Percentiles rank a stretch among this genome's conserved stretches.
phyloP scores from a whole-genome alignment of 1,140 invertebrate genomes.

The Aphelenchoides besseyi region DNA sequence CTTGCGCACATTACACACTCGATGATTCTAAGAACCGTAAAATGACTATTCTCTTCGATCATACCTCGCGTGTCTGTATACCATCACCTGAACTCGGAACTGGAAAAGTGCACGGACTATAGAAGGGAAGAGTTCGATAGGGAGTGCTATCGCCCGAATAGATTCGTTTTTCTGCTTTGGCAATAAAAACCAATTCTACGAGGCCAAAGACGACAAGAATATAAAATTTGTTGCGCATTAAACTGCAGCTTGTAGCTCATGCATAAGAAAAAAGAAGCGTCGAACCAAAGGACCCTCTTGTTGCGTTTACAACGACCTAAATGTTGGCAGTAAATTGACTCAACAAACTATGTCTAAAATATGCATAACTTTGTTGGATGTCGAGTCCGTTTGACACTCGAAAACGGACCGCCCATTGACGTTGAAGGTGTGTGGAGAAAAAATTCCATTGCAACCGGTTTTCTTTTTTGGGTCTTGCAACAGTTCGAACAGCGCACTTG shows the following conservation, averaged over 20 bases:
- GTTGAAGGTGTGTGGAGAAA: no score
- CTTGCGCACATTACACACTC: background rate
- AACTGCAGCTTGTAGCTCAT: no score
- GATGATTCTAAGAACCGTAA: background rate
- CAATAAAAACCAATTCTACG: no score
- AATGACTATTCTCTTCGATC: background rate
- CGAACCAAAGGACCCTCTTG: background rate
- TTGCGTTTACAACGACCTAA: background rate
- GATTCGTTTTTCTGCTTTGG: background rate
- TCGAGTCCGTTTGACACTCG: no score
- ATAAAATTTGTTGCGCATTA: no score
- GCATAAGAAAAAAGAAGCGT: background rate
- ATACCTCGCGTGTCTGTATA: background rate
- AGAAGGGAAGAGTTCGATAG: background rate
- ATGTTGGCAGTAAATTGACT: background rate
- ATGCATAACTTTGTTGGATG: constrained; percentile 1
- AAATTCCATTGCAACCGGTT: no score
- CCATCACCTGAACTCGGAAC: background rate
- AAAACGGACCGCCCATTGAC: no score
- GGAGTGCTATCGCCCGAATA: background rate
- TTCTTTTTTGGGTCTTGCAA: no score
- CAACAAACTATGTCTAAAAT: background rate
- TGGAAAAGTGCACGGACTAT: constrained; percentile 10
- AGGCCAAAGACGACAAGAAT: no score
- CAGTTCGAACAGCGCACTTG: no score